phyloP scores from a whole-genome alignment of 2,888 invertebrate species.

The Scaptomyza cyrtandrae region DNA sequence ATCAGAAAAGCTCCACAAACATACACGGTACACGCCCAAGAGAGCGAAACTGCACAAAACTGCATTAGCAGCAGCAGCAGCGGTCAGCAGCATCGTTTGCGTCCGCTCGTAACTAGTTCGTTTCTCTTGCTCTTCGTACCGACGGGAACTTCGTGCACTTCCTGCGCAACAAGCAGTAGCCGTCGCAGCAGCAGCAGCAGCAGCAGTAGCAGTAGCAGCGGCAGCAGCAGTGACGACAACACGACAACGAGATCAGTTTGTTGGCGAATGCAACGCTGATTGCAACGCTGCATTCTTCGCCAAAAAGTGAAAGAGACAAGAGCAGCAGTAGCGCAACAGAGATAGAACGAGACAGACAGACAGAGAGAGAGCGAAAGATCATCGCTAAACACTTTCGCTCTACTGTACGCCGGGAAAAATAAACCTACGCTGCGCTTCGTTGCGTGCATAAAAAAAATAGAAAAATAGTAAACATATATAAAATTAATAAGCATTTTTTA shows the following conservation, averaged over 20 bases:
- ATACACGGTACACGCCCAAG: constrained; percentile 58
- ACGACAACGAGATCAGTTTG: constrained; percentile 69
- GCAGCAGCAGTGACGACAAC: constrained; percentile 37
- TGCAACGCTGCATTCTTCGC: constrained; percentile 71
- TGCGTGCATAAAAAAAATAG: constrained; percentile 13
- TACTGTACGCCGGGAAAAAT: constrained; percentile 54
- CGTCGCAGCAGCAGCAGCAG: constrained; percentile 45
- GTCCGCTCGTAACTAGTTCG: constrained; percentile 72
- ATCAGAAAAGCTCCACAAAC: constrained; percentile 30
- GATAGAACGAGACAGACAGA: neutral
- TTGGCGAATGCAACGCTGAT: constrained; percentile 77
- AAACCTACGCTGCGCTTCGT: constrained; percentile 3
- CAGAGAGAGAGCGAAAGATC: constrained; percentile 24
- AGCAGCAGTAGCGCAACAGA: neutral
- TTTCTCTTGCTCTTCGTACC: constrained; percentile 14
- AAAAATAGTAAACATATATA: constrained; percentile 35
- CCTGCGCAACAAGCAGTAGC: constrained; percentile 65
- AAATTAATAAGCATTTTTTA: constrained; percentile 37
- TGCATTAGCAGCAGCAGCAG: constrained; percentile 42
- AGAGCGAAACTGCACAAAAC: constrained; percentile 32
- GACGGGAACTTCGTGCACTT: constrained; percentile 69
- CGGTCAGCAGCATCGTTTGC: constrained; percentile 43
- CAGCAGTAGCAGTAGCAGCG: constrained; percentile 52
- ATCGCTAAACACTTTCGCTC: constrained; percentile 43
- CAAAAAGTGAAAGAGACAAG: constrained; percentile 64